Base-by-base conservation (phyloP, 2,797 vertebrate species). In the Poeciliopsis infans region DNA sequence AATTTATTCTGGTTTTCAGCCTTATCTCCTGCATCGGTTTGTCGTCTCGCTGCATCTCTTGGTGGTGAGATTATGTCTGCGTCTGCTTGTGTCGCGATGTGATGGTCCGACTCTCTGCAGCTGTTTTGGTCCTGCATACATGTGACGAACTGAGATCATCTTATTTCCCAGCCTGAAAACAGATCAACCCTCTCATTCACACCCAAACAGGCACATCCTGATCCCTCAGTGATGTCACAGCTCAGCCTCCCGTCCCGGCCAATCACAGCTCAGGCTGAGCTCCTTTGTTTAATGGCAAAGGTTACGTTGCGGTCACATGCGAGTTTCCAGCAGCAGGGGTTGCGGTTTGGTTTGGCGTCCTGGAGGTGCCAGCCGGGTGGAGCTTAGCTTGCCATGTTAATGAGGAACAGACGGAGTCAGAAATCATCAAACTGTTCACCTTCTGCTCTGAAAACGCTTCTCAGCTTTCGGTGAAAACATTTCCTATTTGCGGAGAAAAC, bases 321-420 rank as follows among this genome's bases (percentile, higher is more conserved):
- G 59, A 20, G 61, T 64, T 36, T 64, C 31, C 16, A 36, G 33
- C 61, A 66, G 33, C 1, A 2, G 16, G 13, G 36, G 33, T 13
- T 45, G 68, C 25, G 41, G 41, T 45, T 70, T 15, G 68, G 41
- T 70, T 70, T 13, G 12, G 68, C 68, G 6, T 45, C 41, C 41
- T 70, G 25, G 12, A 16, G 41, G 41, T 70, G 68, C 25, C 41
- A 45, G 68, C 13, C 41, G 25, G 68, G 68, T 45, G 68, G 68
- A 70, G 68, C 12, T 70, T 45, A 70, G 16, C 66, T 39, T 36
- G 1, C 53, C 7, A 51, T n/a, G 75, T 66, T 86, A 86, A 90
- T 7, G 5, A 87, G 82, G 79, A 89, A 76, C 84, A 90, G 87
- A 86, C 31, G 61, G 25, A 7, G 76, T 71, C 1, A 6, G 49